phyloP scores from a whole-genome alignment of 2,888 invertebrate genomes.

The Tenthredo mesomela region DNA sequence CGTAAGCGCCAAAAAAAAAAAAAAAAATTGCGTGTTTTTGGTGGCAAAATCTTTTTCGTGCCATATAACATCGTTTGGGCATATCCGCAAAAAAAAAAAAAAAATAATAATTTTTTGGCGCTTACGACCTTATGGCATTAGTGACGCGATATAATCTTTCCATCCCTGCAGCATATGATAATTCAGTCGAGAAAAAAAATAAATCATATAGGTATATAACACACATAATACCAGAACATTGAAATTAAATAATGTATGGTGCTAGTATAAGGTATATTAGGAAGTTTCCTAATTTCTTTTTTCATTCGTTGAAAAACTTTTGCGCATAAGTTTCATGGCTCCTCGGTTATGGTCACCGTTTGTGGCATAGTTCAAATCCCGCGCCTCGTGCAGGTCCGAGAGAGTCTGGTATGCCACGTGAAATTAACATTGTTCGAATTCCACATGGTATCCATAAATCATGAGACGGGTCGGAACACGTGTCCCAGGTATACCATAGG shows the following conservation, averaged over 20 bases:
- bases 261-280: neutral
- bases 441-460: slow-evolving; percentile 70
- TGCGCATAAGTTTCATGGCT: neutral
- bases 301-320: slow-evolving; percentile 22
- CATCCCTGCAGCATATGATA: neutral
- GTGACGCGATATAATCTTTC: too few species aligned
- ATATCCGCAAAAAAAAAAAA: too few species aligned
- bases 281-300: neutral
- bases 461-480: slow-evolving; percentile 59
- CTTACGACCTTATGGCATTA: too few species aligned
- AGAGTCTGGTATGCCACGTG: slow-evolving; percentile 59
- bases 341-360: slow-evolving; percentile 32
- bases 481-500: slow-evolving; percentile 42
- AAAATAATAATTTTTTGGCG: too few species aligned
- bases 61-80: too few species aligned
- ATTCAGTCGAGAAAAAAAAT: neutral
- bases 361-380: slow-evolving; percentile 31
- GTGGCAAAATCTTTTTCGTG: too few species aligned
- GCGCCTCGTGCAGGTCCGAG: slow-evolving; percentile 25
- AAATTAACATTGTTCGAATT: slow-evolving; percentile 76
- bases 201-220: neutral
- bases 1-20: too few species aligned
- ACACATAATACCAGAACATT: neutral
- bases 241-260: neutral
- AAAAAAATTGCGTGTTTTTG: too few species aligned